phyloP scores from a whole-genome alignment of 2,113 vertebrate genomes.

The Zingel zingel region DNA sequence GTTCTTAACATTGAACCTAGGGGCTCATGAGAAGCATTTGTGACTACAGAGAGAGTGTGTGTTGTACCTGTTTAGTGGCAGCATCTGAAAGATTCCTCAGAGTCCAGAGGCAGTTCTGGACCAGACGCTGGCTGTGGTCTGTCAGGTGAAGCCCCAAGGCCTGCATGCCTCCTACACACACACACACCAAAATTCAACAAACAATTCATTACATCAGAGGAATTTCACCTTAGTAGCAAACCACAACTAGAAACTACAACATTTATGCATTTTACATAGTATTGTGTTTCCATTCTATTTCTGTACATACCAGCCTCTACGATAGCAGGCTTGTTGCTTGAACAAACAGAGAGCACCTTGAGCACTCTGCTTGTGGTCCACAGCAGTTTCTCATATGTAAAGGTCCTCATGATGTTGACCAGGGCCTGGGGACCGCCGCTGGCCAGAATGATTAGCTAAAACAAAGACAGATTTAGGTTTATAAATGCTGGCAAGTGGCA shows the following conservation, averaged over 20 bases:
- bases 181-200: constrained; percentile 10
- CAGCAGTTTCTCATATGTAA: constrained; percentile 97
- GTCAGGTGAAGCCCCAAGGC: constrained; percentile 98
- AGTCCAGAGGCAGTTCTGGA: constrained; percentile 99
- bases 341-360: constrained; percentile 98
- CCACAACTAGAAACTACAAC: background rate
- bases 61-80: constrained; percentile 95
- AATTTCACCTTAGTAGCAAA: background rate
- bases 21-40: background rate
- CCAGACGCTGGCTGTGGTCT: constrained; percentile 96
- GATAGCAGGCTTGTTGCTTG: constrained; percentile 98
- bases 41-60: background rate
- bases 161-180: constrained; percentile 94
- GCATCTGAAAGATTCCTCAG: constrained; percentile 98
- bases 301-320: constrained; percentile 94
- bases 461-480: constrained; percentile 20
- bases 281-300: background rate
- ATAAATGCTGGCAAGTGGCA: background rate
- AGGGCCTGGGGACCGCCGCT: constrained; percentile 97
- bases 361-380: constrained; percentile 99
- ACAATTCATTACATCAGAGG: background rate
- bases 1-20: background rate
- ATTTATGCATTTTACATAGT: background rate
- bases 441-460: constrained; percentile 96
- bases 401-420: constrained; percentile 99